Evolutionary conservation across 2,888 invertebrate genomes (phyloP).

Genomic region (Andrena praecox): DNA sequence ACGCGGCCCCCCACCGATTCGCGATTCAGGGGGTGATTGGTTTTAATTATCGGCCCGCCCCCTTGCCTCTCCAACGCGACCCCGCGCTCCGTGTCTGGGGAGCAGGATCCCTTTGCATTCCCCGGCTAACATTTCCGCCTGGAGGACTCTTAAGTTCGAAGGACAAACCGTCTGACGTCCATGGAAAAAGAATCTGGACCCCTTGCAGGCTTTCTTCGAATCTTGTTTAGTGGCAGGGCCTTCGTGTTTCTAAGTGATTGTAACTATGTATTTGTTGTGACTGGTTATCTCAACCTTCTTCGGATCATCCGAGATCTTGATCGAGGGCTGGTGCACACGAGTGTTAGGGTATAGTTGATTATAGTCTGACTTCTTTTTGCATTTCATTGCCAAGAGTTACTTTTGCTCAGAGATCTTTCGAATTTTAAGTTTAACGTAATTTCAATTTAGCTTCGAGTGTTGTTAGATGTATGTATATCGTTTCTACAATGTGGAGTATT

Average conservation of each 20-base stretch:
- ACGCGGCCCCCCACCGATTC: conserved; percentile 27
- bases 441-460: no score
- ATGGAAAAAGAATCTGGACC: background rate
- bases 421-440: no score
- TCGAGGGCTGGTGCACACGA: background rate
- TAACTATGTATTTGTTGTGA: no score
- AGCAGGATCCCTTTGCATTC: background rate
- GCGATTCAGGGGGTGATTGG: conserved; percentile 32
- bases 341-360: background rate
- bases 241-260: no score
- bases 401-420: no score
- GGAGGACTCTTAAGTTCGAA: background rate
- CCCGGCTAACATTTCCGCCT: background rate
- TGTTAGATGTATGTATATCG: no score
- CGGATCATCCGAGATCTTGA: conserved; percentile 4
- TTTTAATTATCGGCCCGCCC: conserved; percentile 36
- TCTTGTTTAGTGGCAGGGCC: background rate
- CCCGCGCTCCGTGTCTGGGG: background rate
- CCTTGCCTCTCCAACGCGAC: background rate
- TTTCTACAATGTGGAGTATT: no score
- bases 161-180: background rate
- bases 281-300: background rate
- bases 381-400: no score
- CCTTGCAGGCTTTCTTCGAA: background rate
- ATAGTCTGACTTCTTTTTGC: background rate